Base-by-base conservation (phyloP, 2,888 invertebrate genomes). In the Pollenia griseotomentosa region DNA sequence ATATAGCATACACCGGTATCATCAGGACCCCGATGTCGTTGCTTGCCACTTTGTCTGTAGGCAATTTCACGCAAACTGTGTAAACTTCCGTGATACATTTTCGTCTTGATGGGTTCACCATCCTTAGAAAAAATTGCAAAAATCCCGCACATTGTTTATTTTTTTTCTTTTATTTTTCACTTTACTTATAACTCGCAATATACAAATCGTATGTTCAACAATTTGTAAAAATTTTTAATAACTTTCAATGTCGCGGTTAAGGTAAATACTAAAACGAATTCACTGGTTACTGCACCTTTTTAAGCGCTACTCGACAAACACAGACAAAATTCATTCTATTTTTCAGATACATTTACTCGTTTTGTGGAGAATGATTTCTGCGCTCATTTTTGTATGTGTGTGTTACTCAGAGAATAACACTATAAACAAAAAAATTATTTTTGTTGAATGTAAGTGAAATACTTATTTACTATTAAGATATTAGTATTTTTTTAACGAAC, bases 21-120 rank as follows among this genome's bases (percentile, higher is more conserved):
- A 71, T 93, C 93, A 0, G 93, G 93, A 0, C 93, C 93, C 0
- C 93, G 92, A 89, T 93, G 93, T 4, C 93, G 88, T 84, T 93
- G 93, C 59, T 89, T 90, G 8, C 91, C 90, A 63, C 93, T 93
- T 88, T 93, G 93, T 2, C 92, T 90, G 63, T 92, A 93, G 4
- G 91, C 93, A 86, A 93, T 89, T 89, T 93, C 92, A 2, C 93
- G 90, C 61, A 93, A 86, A 33, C 86, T 90, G 73, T 92, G 91
- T 23, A 88, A 74, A 42, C 90, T 85, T 33, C 89, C 91, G 11
- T 91, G 87, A 53, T 90, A 90, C 48, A 86, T 85, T 59, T 90
- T 91, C 0, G 89, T 74, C 10, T 83, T 84, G 55, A 93, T 91
- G 1, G 91, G 88, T n/a, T 88, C 46, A 8, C 92, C 91, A 85